Base-by-base conservation (phyloP, 1,140 invertebrate species). In the Dinothrombium tinctorium region DNA sequence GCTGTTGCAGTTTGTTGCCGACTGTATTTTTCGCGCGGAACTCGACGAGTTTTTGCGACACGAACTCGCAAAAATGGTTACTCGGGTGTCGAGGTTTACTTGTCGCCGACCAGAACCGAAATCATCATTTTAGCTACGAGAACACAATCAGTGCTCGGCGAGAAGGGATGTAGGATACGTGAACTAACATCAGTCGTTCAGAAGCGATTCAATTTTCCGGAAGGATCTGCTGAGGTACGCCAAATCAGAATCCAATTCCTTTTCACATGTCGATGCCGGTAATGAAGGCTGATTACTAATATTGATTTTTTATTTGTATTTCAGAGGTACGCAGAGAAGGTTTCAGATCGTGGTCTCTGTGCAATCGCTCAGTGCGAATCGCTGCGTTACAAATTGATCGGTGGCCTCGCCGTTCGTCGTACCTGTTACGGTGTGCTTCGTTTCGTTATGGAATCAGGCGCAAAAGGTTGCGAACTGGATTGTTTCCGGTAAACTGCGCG, bases 361-460 rank as follows among this genome's bases (percentile, higher is more conserved):
- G 94, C 94, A 44, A 95, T 98, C 54, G 90, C 94, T 26, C 94
- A 99, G 62, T 92, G 90, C 52, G 94, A 99, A 62, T 96, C 90
- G 19, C 66, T 99, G 4, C 69, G 90, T 56, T 99, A 95, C 69
- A 99, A 99, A 60, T 68, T 99, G 22, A 90, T 96, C 57, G 92
- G 90, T 58, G 94, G 80, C 45, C 61, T 83, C 8, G 76, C 80
- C 56, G 79, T 84, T 3, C 64, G 80, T 59, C 75, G 90, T 59
- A 90, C 90, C 4, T 96, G 92, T 56, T 98, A 96, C 67, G 90
- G 92, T 71, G 92, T 99, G 9, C 68, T 99, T 26, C 69, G 92
- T 43, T 99, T 90, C 64, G 96, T 99, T 55, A 99, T 99, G 92
- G 92, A 99, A 64, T 89, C 82, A 52, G 86, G 86, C 26, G 92